Evolutionary conservation across 92 coral and sea anemone genomes (phyloP).

Genomic region (Porites cylindrica): DNA sequence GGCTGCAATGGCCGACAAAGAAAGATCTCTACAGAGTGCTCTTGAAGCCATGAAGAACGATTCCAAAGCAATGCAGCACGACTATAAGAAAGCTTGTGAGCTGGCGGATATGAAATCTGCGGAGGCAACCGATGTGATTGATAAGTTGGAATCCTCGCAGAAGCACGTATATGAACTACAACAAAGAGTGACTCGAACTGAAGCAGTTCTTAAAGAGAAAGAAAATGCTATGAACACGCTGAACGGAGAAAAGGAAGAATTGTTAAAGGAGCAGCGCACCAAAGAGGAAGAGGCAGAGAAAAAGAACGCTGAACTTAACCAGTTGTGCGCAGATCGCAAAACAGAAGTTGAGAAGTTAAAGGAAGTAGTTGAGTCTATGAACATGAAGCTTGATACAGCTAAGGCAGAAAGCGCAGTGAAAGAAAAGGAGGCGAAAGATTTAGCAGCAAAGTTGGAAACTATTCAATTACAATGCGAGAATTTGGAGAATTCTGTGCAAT

Average conservation of each 20-base stretch:
- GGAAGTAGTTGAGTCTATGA: conserved; percentile 38
- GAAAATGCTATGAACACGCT: conserved; percentile 47
- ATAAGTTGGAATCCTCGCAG: conserved; percentile 76
- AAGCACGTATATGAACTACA: conserved; percentile 67
- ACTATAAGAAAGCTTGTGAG: conserved; percentile 86
- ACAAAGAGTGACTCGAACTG: conserved; percentile 75
- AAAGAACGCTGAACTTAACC: conserved; percentile 26
- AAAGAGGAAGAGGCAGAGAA: conserved; percentile 58
- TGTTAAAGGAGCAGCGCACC: conserved; percentile 36
- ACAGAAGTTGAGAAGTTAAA: conserved; percentile 44
- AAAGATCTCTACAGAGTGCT: conserved; percentile 53
- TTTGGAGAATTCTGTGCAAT: conserved; percentile 30
- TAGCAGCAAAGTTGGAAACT: conserved; percentile 43
- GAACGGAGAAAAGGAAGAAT: conserved; percentile 42
- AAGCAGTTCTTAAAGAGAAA: conserved; percentile 57
- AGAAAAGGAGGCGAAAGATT: conserved; percentile 49
- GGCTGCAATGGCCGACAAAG: conserved; percentile 59
- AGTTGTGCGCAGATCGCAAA: conserved; percentile 43
- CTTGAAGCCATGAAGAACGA: conserved; percentile 78
- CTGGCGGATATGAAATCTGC: conserved; percentile 86
- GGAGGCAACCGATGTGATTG: conserved; percentile 76
- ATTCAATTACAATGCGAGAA: conserved; percentile 33
- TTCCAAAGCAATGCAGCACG: conserved; percentile 78
- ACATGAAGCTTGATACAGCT: conserved; percentile 48
- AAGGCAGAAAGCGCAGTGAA: conserved; percentile 37